These are phyloP conservation scores for Wiebesia pumilae DNA, from an alignment of 1,140 invertebrate species.

Conservation along the genomic window DNA sequence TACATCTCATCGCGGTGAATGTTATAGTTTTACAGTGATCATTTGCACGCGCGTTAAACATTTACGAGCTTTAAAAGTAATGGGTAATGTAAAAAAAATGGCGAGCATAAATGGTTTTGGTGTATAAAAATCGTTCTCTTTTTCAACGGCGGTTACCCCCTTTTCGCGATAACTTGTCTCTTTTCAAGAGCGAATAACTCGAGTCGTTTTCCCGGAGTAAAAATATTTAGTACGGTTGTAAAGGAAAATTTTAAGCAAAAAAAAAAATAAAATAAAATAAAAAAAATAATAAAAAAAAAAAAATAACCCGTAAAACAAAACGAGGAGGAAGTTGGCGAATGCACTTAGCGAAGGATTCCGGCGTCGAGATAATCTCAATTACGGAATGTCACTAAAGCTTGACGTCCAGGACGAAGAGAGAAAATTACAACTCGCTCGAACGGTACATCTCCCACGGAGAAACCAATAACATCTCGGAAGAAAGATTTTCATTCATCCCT, in stretches of 20 bases:
- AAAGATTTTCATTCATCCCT: conserved; percentile 41
- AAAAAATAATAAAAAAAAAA: too few species aligned
- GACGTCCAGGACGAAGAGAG: background rate
- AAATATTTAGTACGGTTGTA: too few species aligned
- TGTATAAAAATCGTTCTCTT: too few species aligned
- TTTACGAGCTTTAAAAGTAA: background rate
- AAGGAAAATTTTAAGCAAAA: too few species aligned
- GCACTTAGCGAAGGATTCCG: background rate
- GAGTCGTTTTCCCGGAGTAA: too few species aligned
- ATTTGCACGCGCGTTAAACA: background rate
- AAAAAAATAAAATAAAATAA: too few species aligned
- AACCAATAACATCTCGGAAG: conserved; percentile 32
- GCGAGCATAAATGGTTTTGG: too few species aligned
- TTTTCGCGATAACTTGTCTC: too few species aligned
- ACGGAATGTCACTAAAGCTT: background rate
- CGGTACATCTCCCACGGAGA: background rate
- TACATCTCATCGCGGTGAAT: background rate
- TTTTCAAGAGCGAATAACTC: too few species aligned
- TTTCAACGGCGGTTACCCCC: too few species aligned
- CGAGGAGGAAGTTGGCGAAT: too few species aligned
- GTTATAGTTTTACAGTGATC: background rate
- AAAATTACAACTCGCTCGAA: background rate
- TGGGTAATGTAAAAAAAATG: background rate
- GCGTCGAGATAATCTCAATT: background rate
- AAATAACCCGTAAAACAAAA: too few species aligned